These are phyloP conservation scores for Dendropsophus ebraccatus DNA, from an alignment of 2,113 vertebrate species.

Conservation along the genomic window DNA sequence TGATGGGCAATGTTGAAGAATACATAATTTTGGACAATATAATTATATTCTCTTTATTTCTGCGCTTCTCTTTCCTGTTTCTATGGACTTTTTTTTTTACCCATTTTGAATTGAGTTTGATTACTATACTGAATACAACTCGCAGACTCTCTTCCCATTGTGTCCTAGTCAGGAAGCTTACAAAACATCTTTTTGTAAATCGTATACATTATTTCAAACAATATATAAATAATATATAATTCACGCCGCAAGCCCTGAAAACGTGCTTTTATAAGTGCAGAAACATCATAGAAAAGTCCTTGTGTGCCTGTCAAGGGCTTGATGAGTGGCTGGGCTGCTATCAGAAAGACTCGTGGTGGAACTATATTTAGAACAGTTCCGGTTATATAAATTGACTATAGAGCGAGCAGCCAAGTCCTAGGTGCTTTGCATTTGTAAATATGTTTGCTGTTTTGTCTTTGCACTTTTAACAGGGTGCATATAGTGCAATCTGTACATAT, in stretches of 20 bases:
- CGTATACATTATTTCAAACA: not conserved
- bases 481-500: not conserved
- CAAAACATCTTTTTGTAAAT: not conserved
- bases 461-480: not conserved
- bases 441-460: not conserved
- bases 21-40: not conserved
- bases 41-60: not conserved
- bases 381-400: conserved; percentile 27
- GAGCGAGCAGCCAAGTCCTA: not conserved
- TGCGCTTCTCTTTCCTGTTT: not conserved
- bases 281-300: conserved; percentile 15
- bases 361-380: conserved; percentile 48
- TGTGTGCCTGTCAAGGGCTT: conserved; percentile 42
- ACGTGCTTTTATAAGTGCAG: not conserved
- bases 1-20: no score
- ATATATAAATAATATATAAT: conserved; percentile 23
- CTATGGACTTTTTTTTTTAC: not conserved
- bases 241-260: not conserved
- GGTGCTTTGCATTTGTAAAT: conserved; percentile 8
- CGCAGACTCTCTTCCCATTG: not conserved
- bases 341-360: conserved; percentile 35
- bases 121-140: not conserved
- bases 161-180: not conserved
- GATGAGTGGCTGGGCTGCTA: conserved; percentile 38
- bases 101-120: not conserved